Percentiles rank a stretch among this genome's conserved stretches.
phyloP scores from a whole-genome alignment of 2,797 vertebrate species.

The Rachycentron canadum region DNA sequence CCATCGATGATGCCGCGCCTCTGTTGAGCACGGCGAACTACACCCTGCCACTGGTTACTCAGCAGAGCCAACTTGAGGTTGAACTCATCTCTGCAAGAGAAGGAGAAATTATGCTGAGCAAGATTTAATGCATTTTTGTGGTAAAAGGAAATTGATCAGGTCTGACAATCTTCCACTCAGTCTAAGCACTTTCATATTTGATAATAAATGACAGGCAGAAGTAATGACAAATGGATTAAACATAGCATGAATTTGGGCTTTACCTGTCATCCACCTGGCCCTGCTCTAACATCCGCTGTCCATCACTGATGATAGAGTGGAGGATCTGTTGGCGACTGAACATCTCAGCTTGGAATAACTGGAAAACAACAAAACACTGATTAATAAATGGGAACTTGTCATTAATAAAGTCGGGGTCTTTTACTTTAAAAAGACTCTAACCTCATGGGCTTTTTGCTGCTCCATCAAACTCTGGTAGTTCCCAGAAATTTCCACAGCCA shows the following conservation, averaged over 20 bases:
- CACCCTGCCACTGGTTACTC: slow-evolving; percentile 98
- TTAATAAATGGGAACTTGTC: neutral
- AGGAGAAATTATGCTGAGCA: neutral
- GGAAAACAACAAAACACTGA: slow-evolving; percentile 48
- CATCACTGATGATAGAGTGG: slow-evolving; percentile 95
- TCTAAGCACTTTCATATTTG: neutral
- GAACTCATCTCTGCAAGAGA: slow-evolving; percentile 91
- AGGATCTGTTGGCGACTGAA: slow-evolving; percentile 98
- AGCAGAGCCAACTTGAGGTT: slow-evolving; percentile 92
- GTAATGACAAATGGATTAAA: neutral
- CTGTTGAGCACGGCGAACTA: slow-evolving; percentile 95
- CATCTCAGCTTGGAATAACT: slow-evolving; percentile 99
- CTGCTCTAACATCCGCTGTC: slow-evolving; percentile 95
- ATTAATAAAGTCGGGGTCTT: neutral
- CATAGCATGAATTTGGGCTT: neutral
- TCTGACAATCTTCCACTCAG: neutral
- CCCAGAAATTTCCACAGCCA: slow-evolving; percentile 95
- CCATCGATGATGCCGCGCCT: slow-evolving; percentile 95
- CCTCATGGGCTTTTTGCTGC: slow-evolving; percentile 96
- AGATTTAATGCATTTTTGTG: neutral
- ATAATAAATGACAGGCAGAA: neutral
- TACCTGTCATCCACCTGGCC: slow-evolving; percentile 98
- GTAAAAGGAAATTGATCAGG: neutral
- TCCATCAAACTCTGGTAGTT: slow-evolving; percentile 94
- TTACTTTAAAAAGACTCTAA: slow-evolving; percentile 43